Conservation (phyloP, 1,140 invertebrate species). For the Ridgeia piscesae region DNA sequence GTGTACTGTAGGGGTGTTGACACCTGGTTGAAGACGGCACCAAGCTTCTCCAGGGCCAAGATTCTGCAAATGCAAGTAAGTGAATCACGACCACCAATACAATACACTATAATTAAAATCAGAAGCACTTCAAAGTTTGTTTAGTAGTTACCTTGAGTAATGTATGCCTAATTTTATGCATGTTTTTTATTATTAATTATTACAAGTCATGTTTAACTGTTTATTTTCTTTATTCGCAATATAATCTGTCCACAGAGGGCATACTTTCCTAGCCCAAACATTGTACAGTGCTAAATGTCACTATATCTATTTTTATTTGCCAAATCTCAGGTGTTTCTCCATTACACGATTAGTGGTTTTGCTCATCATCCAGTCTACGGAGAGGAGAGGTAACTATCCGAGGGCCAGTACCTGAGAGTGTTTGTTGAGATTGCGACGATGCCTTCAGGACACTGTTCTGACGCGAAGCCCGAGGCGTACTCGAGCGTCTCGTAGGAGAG, state of each 20-base stretch:
- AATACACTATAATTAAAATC: background rate
- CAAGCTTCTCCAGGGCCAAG: constrained; percentile 95
- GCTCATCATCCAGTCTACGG: background rate
- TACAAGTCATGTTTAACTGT: too few relatives aligned
- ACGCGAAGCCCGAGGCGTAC: constrained; percentile 96
- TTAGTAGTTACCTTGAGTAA: too few relatives aligned
- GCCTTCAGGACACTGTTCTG: constrained; percentile 98
- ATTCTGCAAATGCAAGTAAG: constrained; percentile 66
- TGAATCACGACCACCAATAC: constrained; percentile 14
- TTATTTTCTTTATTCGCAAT: background rate
- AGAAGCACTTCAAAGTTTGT: too few relatives aligned
- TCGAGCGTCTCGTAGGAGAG: constrained; percentile 95
- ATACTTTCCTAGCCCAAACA: background rate
- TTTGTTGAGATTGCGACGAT: constrained; percentile 99
- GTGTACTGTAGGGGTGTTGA: constrained; percentile 87
- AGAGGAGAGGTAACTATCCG: background rate
- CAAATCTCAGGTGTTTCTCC: too few relatives aligned
- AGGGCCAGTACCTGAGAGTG: constrained; percentile 73
- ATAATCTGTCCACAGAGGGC: background rate
- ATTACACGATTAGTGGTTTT: background rate
- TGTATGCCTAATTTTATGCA: too few relatives aligned
- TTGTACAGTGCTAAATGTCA: too few relatives aligned
- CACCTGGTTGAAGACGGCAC: constrained; percentile 96
- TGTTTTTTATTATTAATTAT: too few relatives aligned
- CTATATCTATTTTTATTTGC: too few relatives aligned